Evolutionary conservation across 2,888 invertebrate genomes (phyloP), one percentile per base, ranked within the genome.

Genomic region (Ashinkailepas kermadecensis): DNA sequence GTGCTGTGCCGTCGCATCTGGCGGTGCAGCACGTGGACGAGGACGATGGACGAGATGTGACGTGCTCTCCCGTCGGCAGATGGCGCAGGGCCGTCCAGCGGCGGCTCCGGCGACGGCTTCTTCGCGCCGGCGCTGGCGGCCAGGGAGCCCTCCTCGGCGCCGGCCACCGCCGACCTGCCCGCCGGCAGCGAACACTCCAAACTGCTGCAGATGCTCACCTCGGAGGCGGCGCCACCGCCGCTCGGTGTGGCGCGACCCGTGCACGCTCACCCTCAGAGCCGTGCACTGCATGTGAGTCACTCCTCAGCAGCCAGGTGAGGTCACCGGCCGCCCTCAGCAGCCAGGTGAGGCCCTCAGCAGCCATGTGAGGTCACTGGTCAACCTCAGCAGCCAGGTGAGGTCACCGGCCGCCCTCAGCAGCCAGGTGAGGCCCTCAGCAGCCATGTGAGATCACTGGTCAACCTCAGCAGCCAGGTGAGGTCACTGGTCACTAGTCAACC

Each of bases 131-230:
- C 54, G 74, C 25, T 11, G 54, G 18, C 74, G 21, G 56, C 18
- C 10, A 9, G 74, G 23, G 74, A 74, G 74, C 54, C 21, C 9
- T 6, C 15, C 23, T 18, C 74, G 56, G 74, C 74, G 54, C 21
- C 74, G 54, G 74, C 74, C 23, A 25, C 39, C 39, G 70, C 39
- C 21, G 74, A 15, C 3, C 54, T 3, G 10, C 74, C 23, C 23
- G 18, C 15, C 70, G 4, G 39, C 39, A 39, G 15, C 54, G 74
- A 79, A 13, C 79, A 23, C 79, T 79, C 79, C 58, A 79, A 79
- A 12, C 58, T 79, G 79, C 79, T 79, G 23, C 56, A 79, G 58
- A 79, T 79, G 79, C 59, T 79, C 58, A 79, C 59, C 21, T 57
- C 79, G 23, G 79, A 79, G 58, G 23, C 57, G 13, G 23, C 58